A percentile compares a stretch with the other conserved stretches of the same genome.
phyloP scores from a whole-genome alignment of 2,113 vertebrate species.

The Uria aalge region DNA sequence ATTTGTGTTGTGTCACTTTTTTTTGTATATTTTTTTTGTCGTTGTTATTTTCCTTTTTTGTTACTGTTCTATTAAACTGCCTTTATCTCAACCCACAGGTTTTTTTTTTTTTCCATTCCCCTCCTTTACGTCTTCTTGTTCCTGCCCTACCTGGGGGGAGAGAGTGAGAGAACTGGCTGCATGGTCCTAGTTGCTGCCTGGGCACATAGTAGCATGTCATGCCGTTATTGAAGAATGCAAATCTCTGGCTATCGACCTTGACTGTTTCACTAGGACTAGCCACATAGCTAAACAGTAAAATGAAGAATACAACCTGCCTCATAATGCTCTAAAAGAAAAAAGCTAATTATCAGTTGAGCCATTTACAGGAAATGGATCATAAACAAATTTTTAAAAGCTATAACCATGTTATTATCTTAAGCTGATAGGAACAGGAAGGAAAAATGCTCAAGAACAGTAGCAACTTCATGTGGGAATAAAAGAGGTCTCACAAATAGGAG shows the following conservation, averaged over 20 bases:
- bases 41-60: neutral
- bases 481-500: neutral
- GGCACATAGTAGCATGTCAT: too few species aligned
- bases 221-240: neutral
- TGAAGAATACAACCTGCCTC: neutral
- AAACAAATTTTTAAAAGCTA: neutral
- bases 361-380: neutral
- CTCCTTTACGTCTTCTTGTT: neutral
- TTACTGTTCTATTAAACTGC: neutral
- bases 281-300: neutral
- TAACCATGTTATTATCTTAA: neutral
- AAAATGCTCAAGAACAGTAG: neutral
- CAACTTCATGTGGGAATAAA: neutral
- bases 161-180: neutral
- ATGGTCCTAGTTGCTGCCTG: neutral
- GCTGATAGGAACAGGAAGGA: neutral
- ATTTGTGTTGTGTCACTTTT: neutral
- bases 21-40: neutral
- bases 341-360: neutral
- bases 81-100: neutral
- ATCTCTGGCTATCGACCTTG: neutral
- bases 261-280: neutral
- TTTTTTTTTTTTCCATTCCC: neutral
- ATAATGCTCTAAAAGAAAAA: neutral
- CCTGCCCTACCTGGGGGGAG: neutral